A percentile compares a stretch with the other conserved stretches of the same genome.
Evolutionary conservation across 2,888 invertebrate genomes (phyloP).

Genomic region (Gerosis bhagava): DNA sequence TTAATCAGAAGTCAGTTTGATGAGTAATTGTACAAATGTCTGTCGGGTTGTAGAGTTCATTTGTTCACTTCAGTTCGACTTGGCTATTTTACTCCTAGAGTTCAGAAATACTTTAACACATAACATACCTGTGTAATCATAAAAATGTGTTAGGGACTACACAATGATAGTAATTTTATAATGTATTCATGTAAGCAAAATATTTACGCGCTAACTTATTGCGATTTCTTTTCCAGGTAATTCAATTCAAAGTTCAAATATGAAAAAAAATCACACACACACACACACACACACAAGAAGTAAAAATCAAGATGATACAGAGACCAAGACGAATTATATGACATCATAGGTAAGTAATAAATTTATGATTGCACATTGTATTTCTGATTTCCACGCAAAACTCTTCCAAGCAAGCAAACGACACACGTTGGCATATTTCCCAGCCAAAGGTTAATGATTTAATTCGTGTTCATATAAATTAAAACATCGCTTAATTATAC

Average conservation of each 20-base stretch:
- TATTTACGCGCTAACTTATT: too few relatives aligned
- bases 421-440: conserved; percentile 46
- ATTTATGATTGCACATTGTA: conserved; percentile 28
- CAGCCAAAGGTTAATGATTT: conserved; percentile 67
- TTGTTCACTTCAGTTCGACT: too few relatives aligned
- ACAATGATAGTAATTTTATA: too few relatives aligned
- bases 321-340: conserved; percentile 5
- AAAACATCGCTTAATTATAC: conserved; percentile 37
- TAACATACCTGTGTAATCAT: too few relatives aligned
- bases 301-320: conserved; percentile 3
- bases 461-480: conserved; percentile 41
- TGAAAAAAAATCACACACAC: conserved; percentile 6
- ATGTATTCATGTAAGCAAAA: too few relatives aligned
- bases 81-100: too few relatives aligned
- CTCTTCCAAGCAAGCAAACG: conserved; percentile 51
- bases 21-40: too few relatives aligned
- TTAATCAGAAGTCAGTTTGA: too few relatives aligned
- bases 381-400: conserved; percentile 18
- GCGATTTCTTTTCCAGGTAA: conserved; percentile 24
- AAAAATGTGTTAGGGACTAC: too few relatives aligned
- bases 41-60: too few relatives aligned
- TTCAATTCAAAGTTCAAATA: conserved; percentile 7
- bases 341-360: conserved; percentile 23
- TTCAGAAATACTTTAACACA: too few relatives aligned
- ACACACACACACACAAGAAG: neutral